phyloP scores from a whole-genome alignment of 2,888 invertebrate species.

The Lamproptera curius region DNA sequence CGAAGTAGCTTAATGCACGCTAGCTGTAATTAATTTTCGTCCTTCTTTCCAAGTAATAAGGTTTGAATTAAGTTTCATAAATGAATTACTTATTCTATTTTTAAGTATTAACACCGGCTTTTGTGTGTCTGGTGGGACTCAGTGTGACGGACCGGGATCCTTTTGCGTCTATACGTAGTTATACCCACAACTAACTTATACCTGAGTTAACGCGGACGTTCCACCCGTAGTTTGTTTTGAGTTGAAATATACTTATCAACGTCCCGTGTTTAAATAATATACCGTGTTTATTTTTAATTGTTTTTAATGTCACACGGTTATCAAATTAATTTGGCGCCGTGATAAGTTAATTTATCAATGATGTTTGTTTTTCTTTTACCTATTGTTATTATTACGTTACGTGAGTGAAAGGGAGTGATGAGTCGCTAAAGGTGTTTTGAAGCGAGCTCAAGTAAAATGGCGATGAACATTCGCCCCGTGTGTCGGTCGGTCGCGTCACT shows the following conservation, averaged over 20 bases:
- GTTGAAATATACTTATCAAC: neutral
- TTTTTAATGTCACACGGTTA: no score
- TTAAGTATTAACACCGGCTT: conserved; percentile 53
- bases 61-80: conserved; percentile 40
- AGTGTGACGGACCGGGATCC: conserved; percentile 70
- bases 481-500: conserved; percentile 36
- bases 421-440: conserved; percentile 10
- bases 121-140: conserved; percentile 69
- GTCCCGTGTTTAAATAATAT: no score
- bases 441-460: conserved; percentile 23
- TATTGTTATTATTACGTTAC: no score
- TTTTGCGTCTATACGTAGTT: conserved; percentile 59
- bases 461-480: conserved; percentile 47
- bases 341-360: no score
- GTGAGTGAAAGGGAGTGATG: no score
- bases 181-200: conserved; percentile 71
- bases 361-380: no score
- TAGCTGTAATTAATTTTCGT: conserved; percentile 37
- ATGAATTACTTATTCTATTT: conserved; percentile 46
- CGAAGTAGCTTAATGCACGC: conserved; percentile 46
- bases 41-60: conserved; percentile 51
- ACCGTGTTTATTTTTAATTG: neutral
- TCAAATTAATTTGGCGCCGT: no score
- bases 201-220: conserved; percentile 56
- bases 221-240: conserved; percentile 44